Evolutionary conservation across 2,113 vertebrate genomes (phyloP).

Genomic region (Phalacrocorax pelagicus): DNA sequence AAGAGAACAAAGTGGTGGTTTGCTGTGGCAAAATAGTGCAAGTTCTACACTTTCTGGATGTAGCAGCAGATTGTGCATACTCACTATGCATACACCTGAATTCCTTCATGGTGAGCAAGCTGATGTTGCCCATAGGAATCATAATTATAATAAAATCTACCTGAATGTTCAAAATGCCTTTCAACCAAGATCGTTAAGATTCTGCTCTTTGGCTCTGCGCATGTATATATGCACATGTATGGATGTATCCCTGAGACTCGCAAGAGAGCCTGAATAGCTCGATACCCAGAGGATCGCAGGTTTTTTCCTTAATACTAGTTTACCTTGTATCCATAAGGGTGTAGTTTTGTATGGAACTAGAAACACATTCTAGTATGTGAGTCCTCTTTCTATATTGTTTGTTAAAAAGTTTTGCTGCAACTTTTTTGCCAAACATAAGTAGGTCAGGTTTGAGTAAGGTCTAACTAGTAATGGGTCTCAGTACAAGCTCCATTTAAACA

Average conservation of each 20-base stretch:
- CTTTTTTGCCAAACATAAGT: not conserved
- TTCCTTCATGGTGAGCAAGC: not conserved
- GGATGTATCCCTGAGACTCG: not conserved
- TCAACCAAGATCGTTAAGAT: not conserved
- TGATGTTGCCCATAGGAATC: not conserved
- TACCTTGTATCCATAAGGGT: not conserved
- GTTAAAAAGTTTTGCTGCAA: not conserved
- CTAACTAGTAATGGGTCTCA: not conserved
- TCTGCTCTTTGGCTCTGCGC: not conserved
- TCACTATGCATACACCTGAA: not conserved
- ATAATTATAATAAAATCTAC: not conserved
- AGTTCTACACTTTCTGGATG: not conserved
- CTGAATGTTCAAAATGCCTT: not conserved
- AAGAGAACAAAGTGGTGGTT: not conserved
- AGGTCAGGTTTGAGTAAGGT: not conserved
- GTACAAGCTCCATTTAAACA: not conserved
- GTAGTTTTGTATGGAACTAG: not conserved
- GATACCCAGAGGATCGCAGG: accelerated
- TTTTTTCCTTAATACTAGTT: not conserved
- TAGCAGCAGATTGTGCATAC: not conserved
- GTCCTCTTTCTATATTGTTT: not conserved
- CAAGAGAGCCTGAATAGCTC: not conserved
- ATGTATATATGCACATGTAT: not conserved
- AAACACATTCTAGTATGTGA: not conserved
- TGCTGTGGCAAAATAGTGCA: not conserved